A percentile compares a stretch with the other conserved stretches of the same genome.
phyloP scores from a whole-genome alignment of 35 echinoderm and acorn worm genomes.

The Ophioderma brevispina region DNA sequence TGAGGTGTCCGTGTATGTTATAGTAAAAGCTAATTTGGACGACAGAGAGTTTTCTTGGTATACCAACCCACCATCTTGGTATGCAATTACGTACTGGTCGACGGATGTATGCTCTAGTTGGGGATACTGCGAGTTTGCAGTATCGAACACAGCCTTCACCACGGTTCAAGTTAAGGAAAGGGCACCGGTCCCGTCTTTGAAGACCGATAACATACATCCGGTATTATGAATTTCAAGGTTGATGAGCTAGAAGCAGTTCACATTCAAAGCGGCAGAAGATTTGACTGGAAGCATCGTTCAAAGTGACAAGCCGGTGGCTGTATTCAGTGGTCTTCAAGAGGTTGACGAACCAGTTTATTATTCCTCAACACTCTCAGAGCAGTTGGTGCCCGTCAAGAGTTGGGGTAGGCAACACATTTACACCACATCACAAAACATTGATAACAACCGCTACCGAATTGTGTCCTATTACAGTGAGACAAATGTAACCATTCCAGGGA shows the following conservation, averaged over 20 bases:
- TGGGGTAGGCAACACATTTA: conserved; percentile 61
- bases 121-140: neutral
- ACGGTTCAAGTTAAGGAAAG: conserved; percentile 24
- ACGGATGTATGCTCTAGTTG: too few species aligned
- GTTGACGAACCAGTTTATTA: neutral
- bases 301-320: conserved; percentile 59
- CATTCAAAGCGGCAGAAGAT: neutral
- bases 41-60: conserved; percentile 67
- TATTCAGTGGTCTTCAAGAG: conserved; percentile 49
- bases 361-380: conserved; percentile 42
- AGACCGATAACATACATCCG: conserved; percentile 15
- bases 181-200: conserved; percentile 13
- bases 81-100: conserved; percentile 31
- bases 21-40: conserved; percentile 21
- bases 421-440: conserved; percentile 7
- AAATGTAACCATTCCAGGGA: conserved; percentile 19
- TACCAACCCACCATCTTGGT: conserved; percentile 55
- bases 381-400: conserved; percentile 54
- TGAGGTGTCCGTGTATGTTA: conserved; percentile 66
- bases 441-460: conserved; percentile 28
- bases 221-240: conserved; percentile 29
- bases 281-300: conserved; percentile 50
- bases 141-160: conserved; percentile 22
- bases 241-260: conserved; percentile 53
- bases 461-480: conserved; percentile 35